Percentiles rank a stretch among this genome's conserved stretches.
Evolutionary conservation across 2,888 invertebrate genomes (phyloP).

Genomic region (Sceliomorpha sp.): DNA sequence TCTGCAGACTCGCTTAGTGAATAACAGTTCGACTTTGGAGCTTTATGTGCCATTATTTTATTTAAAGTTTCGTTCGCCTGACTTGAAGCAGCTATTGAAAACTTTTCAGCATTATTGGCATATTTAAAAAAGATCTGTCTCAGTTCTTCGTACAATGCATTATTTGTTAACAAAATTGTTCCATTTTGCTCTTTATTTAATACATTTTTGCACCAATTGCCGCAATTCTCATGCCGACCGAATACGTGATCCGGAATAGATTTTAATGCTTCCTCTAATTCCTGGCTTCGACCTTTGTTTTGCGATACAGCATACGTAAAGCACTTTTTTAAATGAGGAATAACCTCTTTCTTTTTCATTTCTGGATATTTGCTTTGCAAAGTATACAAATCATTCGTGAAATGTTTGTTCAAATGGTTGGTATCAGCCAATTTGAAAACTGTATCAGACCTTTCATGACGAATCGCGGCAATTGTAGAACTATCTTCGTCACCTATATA

Average conservation of each 20-base stretch:
- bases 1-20: conserved; percentile 12
- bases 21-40: conserved; percentile 2
- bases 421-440: conserved; percentile 50
- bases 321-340: conserved; percentile 15
- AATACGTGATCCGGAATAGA: conserved; percentile 8
- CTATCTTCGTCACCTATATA: conserved; percentile 61
- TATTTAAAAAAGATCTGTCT: too few relatives aligned
- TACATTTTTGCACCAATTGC: conserved; percentile 5
- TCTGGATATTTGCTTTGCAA: conserved; percentile 16
- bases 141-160: background rate
- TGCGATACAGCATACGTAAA: conserved; percentile 13
- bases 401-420: conserved; percentile 54
- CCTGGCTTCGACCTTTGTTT: conserved; percentile 7
- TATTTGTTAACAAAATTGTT: background rate
- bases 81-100: too few relatives aligned
- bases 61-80: too few relatives aligned
- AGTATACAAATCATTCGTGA: conserved; percentile 50
- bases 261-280: background rate
- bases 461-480: conserved; percentile 55
- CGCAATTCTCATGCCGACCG: conserved; percentile 9
- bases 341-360: conserved; percentile 2
- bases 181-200: background rate
- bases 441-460: conserved; percentile 23
- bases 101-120: too few relatives aligned
- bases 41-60: conserved; percentile 6